These are phyloP conservation scores for Athene noctua DNA, from an alignment of 2,113 vertebrate species.

Conservation along the genomic window DNA sequence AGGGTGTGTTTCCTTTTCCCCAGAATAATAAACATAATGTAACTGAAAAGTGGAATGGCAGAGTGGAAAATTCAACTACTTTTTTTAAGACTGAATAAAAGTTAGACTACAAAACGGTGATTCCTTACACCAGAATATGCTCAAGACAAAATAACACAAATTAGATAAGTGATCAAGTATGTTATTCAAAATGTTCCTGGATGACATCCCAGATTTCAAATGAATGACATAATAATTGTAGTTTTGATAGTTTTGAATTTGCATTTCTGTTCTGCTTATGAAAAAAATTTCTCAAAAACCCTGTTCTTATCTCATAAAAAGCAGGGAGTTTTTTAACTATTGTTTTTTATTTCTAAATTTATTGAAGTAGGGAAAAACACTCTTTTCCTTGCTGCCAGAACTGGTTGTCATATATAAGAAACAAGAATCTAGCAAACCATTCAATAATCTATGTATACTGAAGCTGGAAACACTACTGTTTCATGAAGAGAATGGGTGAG, in stretches of 20 bases:
- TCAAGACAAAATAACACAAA: neutral
- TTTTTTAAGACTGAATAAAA: neutral
- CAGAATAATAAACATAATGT: neutral
- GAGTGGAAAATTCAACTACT: neutral
- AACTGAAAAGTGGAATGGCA: neutral
- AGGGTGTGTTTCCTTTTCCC: neutral
- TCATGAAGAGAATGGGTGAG: neutral
- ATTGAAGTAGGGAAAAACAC: neutral
- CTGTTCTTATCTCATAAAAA: neutral
- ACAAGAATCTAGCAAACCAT: neutral
- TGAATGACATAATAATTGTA: neutral
- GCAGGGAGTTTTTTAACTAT: accelerated
- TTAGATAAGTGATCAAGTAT: neutral
- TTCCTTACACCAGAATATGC: neutral
- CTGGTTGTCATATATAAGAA: neutral
- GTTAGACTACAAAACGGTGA: neutral
- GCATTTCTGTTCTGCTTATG: neutral
- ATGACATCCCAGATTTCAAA: neutral
- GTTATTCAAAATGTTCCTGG: neutral
- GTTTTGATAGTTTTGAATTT: neutral
- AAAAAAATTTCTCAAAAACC: accelerated
- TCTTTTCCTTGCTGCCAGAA: neutral
- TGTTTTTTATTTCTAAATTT: neutral
- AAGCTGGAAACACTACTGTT: neutral
- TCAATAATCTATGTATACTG: neutral